A percentile compares a stretch with the other conserved stretches of the same genome.
Conservation (phyloP, 2,797 vertebrate species). For the Ceryle rudis region DNA sequence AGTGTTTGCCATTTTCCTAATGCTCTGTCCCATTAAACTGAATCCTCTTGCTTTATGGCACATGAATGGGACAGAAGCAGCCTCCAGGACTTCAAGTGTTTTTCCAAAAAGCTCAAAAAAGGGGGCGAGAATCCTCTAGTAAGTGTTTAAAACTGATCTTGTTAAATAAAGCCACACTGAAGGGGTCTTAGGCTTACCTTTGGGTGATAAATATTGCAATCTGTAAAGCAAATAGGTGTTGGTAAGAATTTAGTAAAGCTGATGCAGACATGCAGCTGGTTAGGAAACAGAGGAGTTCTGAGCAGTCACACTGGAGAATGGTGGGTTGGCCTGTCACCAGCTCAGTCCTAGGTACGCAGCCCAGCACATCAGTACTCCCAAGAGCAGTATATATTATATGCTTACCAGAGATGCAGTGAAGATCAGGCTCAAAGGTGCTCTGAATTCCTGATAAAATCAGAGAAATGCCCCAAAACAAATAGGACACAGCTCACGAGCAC, state of each 20-base stretch:
- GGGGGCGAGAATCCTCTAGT: neutral
- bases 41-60: neutral
- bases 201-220: rapidly evolving
- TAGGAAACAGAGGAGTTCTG: neutral
- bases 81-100: neutral
- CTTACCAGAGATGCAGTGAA: neutral
- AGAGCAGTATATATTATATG: rapidly evolving
- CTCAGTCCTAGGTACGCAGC: neutral
- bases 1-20: neutral
- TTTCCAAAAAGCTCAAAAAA: neutral
- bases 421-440: neutral
- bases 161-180: neutral
- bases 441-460: neutral
- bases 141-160: neutral
- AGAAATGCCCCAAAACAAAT: neutral
- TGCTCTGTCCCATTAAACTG: rapidly evolving
- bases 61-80: neutral
- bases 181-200: neutral
- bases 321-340: rapidly evolving
- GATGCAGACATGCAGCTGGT: neutral
- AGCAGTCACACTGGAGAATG: rapidly evolving
- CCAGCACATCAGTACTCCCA: too few relatives aligned
- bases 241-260: neutral
- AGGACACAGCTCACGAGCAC: neutral
- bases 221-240: neutral